Base-by-base conservation (phyloP, 1,140 invertebrate species). In the Diorhabda carinulata region DNA sequence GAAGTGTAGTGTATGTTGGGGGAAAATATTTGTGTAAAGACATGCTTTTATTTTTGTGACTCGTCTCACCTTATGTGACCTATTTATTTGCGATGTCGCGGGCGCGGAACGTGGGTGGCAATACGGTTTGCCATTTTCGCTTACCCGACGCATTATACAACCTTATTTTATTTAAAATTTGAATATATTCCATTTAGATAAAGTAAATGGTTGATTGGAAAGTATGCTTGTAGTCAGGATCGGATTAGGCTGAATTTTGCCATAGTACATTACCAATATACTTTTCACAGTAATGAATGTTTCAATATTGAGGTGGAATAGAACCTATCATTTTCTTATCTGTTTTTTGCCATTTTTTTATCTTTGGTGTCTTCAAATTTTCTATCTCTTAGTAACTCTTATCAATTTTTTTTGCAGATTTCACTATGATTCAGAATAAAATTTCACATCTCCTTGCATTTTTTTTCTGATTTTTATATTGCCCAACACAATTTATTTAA, bases 111-210 rank as follows among this genome's bases (percentile, higher is more conserved):
- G 47, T 52, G 47, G 47, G 47, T 52, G 47, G 47, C 47, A 52
- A 52, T 52, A 52, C 47, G 47, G n/a, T 52, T 52, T 52, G 47
- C 47, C n/a, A 52, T n/a, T 52, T 52, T 52, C 47, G 47, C 47
- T 52, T 8, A 52, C n/a, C 47, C 47, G 47, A 52, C 6, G 6
- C 3, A 52, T 8, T 8, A 6, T n/a, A 52, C n/a, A 52, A 3
- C n/a, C 47, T 52, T 8, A n/a, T 52, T 8, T 52, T 52, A 52
- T 52, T 52, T 52, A 8, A 52, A 52, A 52, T n/a, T 52, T 52
- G 47, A 8, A 52, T 4, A 52, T 6, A 6, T 8, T 52, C n/a
- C 47, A 52, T 52, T 52, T 52, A 8, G n/a, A n/a, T 52, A 52
- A n/a, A 52, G 47, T 52, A 9, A 6, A 52, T 5, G n/a, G 4